Evolutionary conservation across 2,113 vertebrate genomes (phyloP), one percentile per base, ranked within the genome.

Genomic region (Sylvietta virens): DNA sequence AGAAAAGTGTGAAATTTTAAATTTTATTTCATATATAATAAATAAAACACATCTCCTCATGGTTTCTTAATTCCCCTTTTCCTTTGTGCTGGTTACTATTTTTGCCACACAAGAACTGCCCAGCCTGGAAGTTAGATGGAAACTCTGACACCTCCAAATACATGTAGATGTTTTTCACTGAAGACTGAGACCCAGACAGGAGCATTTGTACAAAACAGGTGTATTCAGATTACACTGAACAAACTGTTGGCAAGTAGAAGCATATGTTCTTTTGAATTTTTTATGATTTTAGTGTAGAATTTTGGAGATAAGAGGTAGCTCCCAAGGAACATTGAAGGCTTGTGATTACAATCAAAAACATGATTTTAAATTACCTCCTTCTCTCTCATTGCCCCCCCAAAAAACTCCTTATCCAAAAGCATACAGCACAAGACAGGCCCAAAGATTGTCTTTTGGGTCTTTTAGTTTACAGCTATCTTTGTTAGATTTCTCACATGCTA

Each of bases 1-100:
- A 53, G 73, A 93, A 95, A 94, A 92, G 48, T 67, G 6, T 44
- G 21, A 83, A 44, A 37, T 37, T 24, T 79, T 95, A 47, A 18
- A 47, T 60, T 93, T 51, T 56, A 58, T 85, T 76, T 65, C 13
- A 28, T 60, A 60, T n/a, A 11, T 33, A 57, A 45, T 60, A 72
- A 91, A 90, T 62, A 65, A 90, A 94, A 30, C 37, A 81, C 31
- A 69, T 64, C 5, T 85, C 84, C 87, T 81, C 39, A 15, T 37
- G 18, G 50, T 72, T 95, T 78, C 53, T 71, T 58, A 81, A 64
- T 82, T 88, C 10, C 35, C 6, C 5, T 51, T 60, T 85, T 61
- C 86, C 42, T 88, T 79, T 81, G 27, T 86, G 62, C 64, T n/a
- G 45, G 26, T 56, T 56, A 57, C 40, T 1, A 5, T 76, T 92